Conservation (phyloP, 2,888 invertebrate genomes). For the Xestia xanthographa region DNA sequence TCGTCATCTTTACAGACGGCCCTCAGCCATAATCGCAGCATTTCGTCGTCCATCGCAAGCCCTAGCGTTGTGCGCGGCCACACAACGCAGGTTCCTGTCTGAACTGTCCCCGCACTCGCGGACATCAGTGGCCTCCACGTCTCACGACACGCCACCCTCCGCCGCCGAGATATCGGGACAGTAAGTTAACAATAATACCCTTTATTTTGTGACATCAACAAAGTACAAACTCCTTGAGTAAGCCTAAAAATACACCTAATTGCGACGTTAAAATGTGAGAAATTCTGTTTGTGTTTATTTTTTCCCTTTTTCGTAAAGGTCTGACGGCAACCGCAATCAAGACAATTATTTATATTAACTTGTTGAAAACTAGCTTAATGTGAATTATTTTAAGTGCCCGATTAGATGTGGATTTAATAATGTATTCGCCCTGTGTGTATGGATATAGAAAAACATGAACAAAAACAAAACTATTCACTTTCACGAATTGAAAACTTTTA, state of each 20-base stretch:
- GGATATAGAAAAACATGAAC: neutral
- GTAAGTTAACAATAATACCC: conserved; percentile 72
- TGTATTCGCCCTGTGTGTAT: neutral
- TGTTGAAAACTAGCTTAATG: neutral
- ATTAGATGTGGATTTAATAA: neutral
- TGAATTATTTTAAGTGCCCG: neutral
- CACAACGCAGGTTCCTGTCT: conserved; percentile 85
- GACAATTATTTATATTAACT: neutral
- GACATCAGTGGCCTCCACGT: conserved; percentile 83
- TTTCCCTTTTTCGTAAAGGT: neutral
- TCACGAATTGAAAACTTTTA: conserved; percentile 4
- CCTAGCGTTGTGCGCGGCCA: conserved; percentile 90
- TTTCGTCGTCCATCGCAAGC: conserved; percentile 91
- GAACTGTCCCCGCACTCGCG: conserved; percentile 84
- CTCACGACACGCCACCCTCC: conserved; percentile 81
- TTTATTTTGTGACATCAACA: neutral
- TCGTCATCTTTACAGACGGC: conserved; percentile 83
- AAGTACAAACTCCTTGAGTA: neutral
- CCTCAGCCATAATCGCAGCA: conserved; percentile 92
- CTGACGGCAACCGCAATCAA: neutral
- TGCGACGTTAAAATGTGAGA: neutral
- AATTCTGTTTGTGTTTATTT: neutral
- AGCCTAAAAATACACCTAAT: neutral
- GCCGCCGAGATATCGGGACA: conserved; percentile 86
- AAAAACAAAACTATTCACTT: no score